Evolutionary conservation across 2,113 vertebrate species (phyloP).

Genomic region (Chaetodon auriga): DNA sequence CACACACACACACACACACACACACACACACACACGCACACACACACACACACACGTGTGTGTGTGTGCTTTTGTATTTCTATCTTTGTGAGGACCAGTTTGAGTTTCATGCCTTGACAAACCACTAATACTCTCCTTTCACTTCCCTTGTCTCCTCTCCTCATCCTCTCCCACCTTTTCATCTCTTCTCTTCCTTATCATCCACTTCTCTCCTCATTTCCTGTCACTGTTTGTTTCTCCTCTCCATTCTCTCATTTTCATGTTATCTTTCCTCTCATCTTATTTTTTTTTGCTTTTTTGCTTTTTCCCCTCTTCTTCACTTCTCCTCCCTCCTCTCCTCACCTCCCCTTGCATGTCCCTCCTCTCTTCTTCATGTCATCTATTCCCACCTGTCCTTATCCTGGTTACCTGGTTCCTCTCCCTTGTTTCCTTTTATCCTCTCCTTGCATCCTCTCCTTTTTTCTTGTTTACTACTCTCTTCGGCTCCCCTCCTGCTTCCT

Average conservation of each 20-base stretch:
- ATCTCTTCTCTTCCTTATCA: too few species aligned
- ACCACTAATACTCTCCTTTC: not conserved
- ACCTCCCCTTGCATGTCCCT: not conserved
- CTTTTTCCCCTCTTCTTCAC: too few species aligned
- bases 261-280: not conserved
- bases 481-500: not conserved
- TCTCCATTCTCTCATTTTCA: not conserved
- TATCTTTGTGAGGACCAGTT: constrained; percentile 4
- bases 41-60: too few species aligned
- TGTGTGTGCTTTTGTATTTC: not conserved
- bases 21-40: too few species aligned
- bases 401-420: not conserved
- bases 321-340: not conserved
- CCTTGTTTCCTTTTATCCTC: not conserved
- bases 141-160: not conserved
- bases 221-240: not conserved
- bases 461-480: too few species aligned
- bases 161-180: not conserved
- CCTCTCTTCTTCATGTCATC: not conserved
- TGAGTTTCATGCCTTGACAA: not conserved
- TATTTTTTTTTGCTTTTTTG: not conserved
- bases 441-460: not conserved
- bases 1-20: too few species aligned
- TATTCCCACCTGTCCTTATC: not conserved
- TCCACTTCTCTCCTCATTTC: not conserved